These are phyloP conservation scores for Gnatocerus cornutus DNA, from an alignment of 2,888 invertebrate genomes.

Conservation along the genomic window DNA sequence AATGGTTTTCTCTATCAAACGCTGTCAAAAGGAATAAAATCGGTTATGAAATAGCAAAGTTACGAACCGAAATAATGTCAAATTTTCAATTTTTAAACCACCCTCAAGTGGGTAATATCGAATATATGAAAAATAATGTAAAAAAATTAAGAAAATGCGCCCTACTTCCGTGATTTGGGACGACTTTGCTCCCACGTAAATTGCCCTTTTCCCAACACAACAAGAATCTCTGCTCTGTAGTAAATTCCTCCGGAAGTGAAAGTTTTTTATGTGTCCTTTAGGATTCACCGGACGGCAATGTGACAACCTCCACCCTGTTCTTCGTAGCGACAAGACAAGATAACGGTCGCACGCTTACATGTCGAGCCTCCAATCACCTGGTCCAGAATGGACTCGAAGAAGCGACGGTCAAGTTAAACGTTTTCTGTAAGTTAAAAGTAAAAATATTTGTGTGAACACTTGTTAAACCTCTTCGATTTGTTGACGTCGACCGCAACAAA, in stretches of 20 bases:
- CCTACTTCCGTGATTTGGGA: no score
- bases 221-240: background rate
- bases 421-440: constrained; percentile 93
- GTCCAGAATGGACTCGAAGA: constrained; percentile 83
- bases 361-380: constrained; percentile 85
- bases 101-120: no score
- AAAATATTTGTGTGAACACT: no score
- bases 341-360: constrained; percentile 85
- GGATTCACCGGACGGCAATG: constrained; percentile 87
- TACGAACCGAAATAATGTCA: no score
- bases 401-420: constrained; percentile 86
- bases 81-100: no score
- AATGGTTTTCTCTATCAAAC: no score
- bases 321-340: constrained; percentile 86
- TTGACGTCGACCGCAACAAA: constrained; percentile 31
- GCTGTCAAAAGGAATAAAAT: no score
- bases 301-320: constrained; percentile 83
- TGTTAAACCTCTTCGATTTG: constrained; percentile 31
- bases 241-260: no score
- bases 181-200: no score
- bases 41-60: no score
- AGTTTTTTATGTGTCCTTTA: constrained; percentile 67
- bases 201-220: background rate
- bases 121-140: no score
- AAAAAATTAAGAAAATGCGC: no score